A percentile compares a stretch with the other conserved stretches of the same genome.
Conservation (phyloP, 2,113 vertebrate genomes). For the Hemiprocne comata region DNA sequence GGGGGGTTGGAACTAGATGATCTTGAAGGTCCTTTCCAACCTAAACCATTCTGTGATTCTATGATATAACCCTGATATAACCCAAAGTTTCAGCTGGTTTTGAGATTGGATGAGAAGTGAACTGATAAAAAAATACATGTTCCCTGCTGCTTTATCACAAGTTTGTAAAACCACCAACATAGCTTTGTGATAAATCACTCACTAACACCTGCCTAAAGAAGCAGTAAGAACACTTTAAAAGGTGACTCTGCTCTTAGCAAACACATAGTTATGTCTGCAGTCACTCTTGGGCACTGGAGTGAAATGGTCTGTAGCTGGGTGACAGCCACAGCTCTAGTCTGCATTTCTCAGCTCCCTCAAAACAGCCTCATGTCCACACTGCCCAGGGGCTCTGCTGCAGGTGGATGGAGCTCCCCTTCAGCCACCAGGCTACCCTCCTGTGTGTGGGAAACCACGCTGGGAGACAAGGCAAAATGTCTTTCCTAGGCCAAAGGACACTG, state of each 20-base stretch:
- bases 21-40: too few relatives aligned
- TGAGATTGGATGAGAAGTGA: background rate
- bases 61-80: too few relatives aligned
- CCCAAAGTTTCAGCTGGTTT: background rate
- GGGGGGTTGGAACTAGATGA: too few relatives aligned
- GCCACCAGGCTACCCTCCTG: accelerated
- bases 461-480: background rate
- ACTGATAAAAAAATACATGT: background rate
- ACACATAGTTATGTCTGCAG: background rate
- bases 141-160: background rate
- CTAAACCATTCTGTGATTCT: too few relatives aligned
- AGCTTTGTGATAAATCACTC: background rate
- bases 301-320: background rate
- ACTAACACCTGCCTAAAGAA: background rate
- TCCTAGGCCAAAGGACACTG: background rate
- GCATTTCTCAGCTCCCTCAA: background rate
- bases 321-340: background rate
- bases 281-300: background rate
- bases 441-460: background rate
- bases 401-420: background rate
- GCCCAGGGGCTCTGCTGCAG: background rate
- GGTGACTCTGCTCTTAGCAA: background rate
- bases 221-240: background rate
- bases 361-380: background rate
- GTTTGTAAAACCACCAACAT: background rate